A percentile compares a stretch with the other conserved stretches of the same genome.
These are phyloP conservation scores for Rhizoglyphus robini DNA, from an alignment of 1,140 invertebrate genomes.

Conservation along the genomic window DNA sequence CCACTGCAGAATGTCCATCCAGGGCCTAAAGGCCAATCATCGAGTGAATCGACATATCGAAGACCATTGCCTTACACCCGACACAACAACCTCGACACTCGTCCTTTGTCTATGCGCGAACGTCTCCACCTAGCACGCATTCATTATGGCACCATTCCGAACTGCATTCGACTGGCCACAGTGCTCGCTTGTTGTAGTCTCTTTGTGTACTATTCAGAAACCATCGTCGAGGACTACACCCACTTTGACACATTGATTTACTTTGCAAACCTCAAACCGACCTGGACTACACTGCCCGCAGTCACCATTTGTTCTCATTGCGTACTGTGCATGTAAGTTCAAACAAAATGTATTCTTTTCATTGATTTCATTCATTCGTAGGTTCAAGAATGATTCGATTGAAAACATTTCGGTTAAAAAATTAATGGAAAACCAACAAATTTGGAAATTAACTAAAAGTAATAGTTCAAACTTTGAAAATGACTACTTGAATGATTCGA, in stretches of 20 bases:
- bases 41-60: too few relatives aligned
- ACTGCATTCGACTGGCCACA: not conserved
- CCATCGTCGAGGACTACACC: not conserved
- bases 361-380: too few relatives aligned
- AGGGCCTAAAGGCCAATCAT: too few relatives aligned
- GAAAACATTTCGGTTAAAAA: too few relatives aligned
- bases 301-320: conserved; percentile 6
- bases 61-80: too few relatives aligned
- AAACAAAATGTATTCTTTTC: too few relatives aligned
- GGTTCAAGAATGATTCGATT: too few relatives aligned
- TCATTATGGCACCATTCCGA: not conserved
- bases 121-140: not conserved
- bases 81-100: not conserved
- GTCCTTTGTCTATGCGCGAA: not conserved
- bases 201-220: not conserved
- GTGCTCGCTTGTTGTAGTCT: not conserved
- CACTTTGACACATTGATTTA: not conserved
- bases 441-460: not conserved
- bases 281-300: not conserved
- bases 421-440: too few relatives aligned
- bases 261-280: not conserved
- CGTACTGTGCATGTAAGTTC: not conserved
- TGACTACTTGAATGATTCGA: too few relatives aligned
- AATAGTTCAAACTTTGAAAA: not conserved
- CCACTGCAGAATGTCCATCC: too few relatives aligned